These are phyloP conservation scores for Agelas oroides DNA, from an alignment of 37 sponge, comb jelly and placozoan genomes.

Conservation along the genomic window DNA sequence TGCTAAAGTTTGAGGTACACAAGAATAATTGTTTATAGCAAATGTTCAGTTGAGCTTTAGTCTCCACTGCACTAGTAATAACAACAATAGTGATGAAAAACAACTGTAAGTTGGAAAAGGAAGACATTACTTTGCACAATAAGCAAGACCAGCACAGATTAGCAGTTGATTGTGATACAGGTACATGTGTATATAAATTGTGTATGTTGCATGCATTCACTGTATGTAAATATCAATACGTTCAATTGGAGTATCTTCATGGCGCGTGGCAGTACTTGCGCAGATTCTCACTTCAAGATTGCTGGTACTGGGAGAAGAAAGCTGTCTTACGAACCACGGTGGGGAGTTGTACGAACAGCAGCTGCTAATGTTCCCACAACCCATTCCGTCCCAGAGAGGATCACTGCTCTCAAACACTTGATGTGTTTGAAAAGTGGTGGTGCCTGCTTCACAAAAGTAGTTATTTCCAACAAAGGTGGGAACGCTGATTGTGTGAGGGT, in stretches of 20 bases:
- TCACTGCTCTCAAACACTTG: not conserved
- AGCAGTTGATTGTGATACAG: too few species aligned
- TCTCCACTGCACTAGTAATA: too few species aligned
- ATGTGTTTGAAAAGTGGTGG: not conserved
- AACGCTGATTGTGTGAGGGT: not conserved
- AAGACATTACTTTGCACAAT: too few species aligned
- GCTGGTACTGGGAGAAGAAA: not conserved
- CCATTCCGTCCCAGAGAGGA: slow-evolving; percentile 26
- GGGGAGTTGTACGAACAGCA: slow-evolving; percentile 23
- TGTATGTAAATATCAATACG: slow-evolving; percentile 15
- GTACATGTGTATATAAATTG: too few species aligned
- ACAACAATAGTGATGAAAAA: too few species aligned
- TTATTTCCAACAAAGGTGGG: slow-evolving; percentile 11
- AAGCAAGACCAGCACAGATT: too few species aligned
- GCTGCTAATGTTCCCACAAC: slow-evolving; percentile 8
- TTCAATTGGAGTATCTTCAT: slow-evolving; percentile 10
- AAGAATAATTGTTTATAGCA: too few species aligned
- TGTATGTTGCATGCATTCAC: not conserved
- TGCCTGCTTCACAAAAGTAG: slow-evolving; percentile 34
- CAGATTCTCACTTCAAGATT: slow-evolving; percentile 22
- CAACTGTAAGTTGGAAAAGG: too few species aligned
- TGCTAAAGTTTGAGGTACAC: too few species aligned
- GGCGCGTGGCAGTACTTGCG: not conserved
- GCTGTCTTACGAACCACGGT: slow-evolving; percentile 19
- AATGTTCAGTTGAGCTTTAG: too few species aligned